These are phyloP conservation scores for Gari tellinella DNA, from an alignment of 2,888 invertebrate species.

Conservation along the genomic window DNA sequence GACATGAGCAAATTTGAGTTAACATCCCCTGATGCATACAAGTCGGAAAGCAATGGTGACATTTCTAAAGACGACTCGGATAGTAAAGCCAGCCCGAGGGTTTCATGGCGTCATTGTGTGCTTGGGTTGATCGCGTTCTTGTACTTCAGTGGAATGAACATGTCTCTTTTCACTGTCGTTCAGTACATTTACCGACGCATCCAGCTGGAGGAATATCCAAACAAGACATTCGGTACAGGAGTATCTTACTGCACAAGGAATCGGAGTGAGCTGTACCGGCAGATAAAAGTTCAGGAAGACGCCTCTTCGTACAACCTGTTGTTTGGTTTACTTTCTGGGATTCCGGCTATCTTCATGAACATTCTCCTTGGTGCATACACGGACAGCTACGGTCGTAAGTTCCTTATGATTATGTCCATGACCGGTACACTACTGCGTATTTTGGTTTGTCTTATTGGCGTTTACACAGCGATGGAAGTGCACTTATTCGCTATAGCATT, in stretches of 20 bases:
- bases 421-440: slow-evolving; percentile 47
- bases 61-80: too few species aligned
- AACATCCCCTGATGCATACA: too few species aligned
- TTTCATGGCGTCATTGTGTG: slow-evolving; percentile 24
- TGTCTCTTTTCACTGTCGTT: slow-evolving; percentile 24
- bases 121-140: slow-evolving; percentile 34
- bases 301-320: slow-evolving; percentile 52
- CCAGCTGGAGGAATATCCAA: slow-evolving; percentile 37
- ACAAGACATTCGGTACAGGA: slow-evolving; percentile 17
- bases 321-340: slow-evolving; percentile 33
- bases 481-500: slow-evolving; percentile 43
- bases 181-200: slow-evolving; percentile 44
- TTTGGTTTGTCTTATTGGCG: slow-evolving; percentile 27
- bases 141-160: slow-evolving; percentile 27
- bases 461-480: slow-evolving; percentile 42
- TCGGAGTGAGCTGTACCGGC: slow-evolving; percentile 7
- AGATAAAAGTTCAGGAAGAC: slow-evolving; percentile 46
- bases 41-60: too few species aligned
- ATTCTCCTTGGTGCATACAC: slow-evolving; percentile 54
- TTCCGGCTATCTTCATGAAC: slow-evolving; percentile 44
- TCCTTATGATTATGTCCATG: slow-evolving; percentile 43
- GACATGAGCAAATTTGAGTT: too few species aligned
- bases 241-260: slow-evolving; percentile 30
- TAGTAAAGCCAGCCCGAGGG: too few species aligned
- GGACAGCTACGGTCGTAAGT: slow-evolving; percentile 60